These are phyloP conservation scores for Lordiphosa collinella DNA, from an alignment of 1,140 invertebrate species.

Conservation along the genomic window DNA sequence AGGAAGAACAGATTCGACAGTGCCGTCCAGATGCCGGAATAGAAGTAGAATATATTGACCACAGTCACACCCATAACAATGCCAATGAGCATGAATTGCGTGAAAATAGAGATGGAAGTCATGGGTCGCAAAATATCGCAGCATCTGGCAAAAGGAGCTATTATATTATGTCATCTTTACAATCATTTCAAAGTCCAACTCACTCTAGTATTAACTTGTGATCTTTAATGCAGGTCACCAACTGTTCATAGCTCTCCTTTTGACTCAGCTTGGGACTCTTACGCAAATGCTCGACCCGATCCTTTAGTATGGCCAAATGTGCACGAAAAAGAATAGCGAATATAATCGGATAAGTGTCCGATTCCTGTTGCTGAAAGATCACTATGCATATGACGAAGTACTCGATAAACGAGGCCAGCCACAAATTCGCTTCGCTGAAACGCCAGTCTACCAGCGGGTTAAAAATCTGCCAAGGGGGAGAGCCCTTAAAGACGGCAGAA, in stretches of 20 bases:
- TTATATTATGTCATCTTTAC: neutral
- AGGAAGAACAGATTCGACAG: conserved; percentile 21
- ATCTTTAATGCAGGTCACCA: conserved; percentile 47
- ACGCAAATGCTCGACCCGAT: conserved; percentile 31
- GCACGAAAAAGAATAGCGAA: conserved; percentile 28
- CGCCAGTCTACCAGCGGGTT: conserved; percentile 47
- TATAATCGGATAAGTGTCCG: conserved; percentile 31
- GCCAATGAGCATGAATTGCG: conserved; percentile 42
- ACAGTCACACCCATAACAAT: conserved; percentile 17
- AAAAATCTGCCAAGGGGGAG: conserved; percentile 42
- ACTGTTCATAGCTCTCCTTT: conserved; percentile 32
- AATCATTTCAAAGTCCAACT: neutral
- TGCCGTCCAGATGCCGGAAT: conserved; percentile 19
- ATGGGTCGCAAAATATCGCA: conserved; percentile 22
- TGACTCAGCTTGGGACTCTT: conserved; percentile 16
- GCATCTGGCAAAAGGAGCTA: conserved; percentile 11
- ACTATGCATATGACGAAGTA: conserved; percentile 15
- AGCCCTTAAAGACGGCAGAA: conserved; percentile 5
- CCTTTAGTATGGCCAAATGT: conserved; percentile 34
- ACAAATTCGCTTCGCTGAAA: conserved; percentile 9
- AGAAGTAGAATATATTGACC: conserved; percentile 30
- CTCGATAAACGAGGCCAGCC: conserved; percentile 38
- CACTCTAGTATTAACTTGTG: conserved; percentile 41
- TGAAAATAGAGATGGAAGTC: conserved; percentile 27
- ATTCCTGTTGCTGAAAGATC: conserved; percentile 5